Conservation (phyloP, 2,113 vertebrate genomes). For the Prolemur simus region DNA sequence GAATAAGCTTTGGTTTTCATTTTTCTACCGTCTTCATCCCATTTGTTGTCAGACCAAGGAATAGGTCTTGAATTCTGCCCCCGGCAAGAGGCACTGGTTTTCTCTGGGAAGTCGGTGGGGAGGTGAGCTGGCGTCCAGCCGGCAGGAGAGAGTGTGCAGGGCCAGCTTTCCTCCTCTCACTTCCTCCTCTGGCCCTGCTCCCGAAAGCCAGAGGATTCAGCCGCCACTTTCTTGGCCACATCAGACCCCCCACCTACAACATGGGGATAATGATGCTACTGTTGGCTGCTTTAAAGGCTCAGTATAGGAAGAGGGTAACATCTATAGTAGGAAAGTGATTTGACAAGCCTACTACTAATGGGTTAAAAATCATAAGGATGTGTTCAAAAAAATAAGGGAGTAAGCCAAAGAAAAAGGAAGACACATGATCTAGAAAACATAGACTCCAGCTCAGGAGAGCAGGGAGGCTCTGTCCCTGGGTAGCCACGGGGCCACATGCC, state of each 20-base stretch:
- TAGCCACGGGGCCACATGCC: not conserved
- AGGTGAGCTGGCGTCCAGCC: not conserved
- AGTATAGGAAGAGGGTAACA: not conserved
- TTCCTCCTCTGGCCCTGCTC: not conserved
- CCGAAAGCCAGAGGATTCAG: not conserved
- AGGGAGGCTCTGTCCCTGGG: not conserved
- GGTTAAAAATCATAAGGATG: not conserved
- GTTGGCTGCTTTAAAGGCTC: not conserved
- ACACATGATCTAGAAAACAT: not conserved
- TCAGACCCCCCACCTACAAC: not conserved
- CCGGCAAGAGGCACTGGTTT: not conserved
- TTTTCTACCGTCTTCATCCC: not conserved
- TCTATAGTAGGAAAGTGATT: not conserved
- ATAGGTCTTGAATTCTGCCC: not conserved
- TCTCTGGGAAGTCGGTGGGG: not conserved
- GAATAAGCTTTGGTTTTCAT: not conserved
- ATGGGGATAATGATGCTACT: not conserved
- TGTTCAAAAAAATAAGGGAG: not conserved
- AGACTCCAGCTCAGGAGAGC: not conserved
- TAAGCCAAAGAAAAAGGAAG: not conserved
- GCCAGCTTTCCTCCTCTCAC: not conserved
- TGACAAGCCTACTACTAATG: not conserved
- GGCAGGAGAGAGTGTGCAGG: not conserved
- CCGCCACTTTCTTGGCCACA: not conserved
- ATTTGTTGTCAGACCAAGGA: not conserved